phyloP scores from a whole-genome alignment of 35 echinoderm and acorn worm genomes.

The Chiridota heheva region DNA sequence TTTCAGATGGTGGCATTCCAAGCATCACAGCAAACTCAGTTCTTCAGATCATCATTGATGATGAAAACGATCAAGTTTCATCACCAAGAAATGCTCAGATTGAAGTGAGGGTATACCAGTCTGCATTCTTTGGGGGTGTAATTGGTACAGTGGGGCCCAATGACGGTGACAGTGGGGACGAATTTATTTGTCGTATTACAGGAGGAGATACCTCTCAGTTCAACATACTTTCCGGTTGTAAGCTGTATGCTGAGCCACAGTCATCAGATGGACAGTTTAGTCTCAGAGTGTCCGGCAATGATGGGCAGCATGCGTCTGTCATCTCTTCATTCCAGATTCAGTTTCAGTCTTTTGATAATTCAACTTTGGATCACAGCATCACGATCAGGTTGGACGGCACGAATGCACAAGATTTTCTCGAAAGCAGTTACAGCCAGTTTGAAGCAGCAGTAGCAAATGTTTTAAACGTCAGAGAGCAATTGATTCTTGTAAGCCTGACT shows the following conservation, averaged over 20 bases:
- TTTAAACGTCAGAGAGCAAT: conserved; percentile 53
- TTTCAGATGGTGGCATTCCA: conserved; percentile 75
- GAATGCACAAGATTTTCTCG: conserved; percentile 57
- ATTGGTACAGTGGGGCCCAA: conserved; percentile 76
- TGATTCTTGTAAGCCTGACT: conserved; percentile 71
- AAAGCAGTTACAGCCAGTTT: conserved; percentile 61
- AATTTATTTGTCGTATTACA: conserved; percentile 71
- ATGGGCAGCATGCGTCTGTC: conserved; percentile 70
- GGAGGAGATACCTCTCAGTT: conserved; percentile 62
- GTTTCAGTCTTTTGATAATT: conserved; percentile 71
- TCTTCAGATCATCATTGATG: conserved; percentile 65
- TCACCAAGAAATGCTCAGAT: conserved; percentile 74
- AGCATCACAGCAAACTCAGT: conserved; percentile 71
- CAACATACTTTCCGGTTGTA: conserved; percentile 66
- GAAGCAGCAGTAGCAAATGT: conserved; percentile 58
- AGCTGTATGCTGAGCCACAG: conserved; percentile 58
- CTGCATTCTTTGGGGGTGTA: conserved; percentile 70
- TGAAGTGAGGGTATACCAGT: conserved; percentile 81
- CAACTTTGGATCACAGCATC: conserved; percentile 68
- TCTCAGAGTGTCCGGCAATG: conserved; percentile 66
- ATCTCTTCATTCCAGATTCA: conserved; percentile 61
- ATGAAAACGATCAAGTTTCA: conserved; percentile 91
- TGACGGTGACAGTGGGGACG: conserved; percentile 76
- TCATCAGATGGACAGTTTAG: conserved; percentile 49
- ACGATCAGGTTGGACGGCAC: conserved; percentile 56